Percentiles rank a stretch among this genome's conserved stretches.
Conservation (phyloP, 2,113 vertebrate species). For the Scartelaos histophorus region DNA sequence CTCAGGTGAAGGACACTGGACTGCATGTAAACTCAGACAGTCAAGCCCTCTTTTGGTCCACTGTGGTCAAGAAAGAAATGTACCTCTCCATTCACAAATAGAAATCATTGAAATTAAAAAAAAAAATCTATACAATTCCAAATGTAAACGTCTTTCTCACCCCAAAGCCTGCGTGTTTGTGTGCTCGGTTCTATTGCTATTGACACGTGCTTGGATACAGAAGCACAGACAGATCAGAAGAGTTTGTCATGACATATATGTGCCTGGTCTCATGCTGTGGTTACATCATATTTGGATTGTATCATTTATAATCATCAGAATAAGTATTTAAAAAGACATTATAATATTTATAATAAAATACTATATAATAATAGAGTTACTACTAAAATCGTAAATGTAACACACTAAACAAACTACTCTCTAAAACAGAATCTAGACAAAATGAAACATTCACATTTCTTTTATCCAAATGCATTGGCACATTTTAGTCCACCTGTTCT, state of each 20-base stretch:
- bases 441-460: not conserved
- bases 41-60: not conserved
- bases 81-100: not conserved
- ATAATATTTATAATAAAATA: not conserved
- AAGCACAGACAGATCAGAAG: not conserved
- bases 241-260: not conserved
- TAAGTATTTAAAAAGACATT: not conserved
- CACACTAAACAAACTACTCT: not conserved
- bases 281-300: not conserved
- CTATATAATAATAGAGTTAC: not conserved
- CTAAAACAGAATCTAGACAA: not conserved
- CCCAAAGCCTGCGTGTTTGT: not conserved
- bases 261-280: not conserved
- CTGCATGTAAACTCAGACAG: too few species aligned
- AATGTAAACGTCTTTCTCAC: too few species aligned
- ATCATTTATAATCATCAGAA: not conserved
- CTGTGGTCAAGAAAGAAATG: not conserved
- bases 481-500: not conserved
- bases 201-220: not conserved
- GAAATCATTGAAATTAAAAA: not conserved
- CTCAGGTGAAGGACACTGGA: not conserved
- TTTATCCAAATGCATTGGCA: slow-evolving; percentile 1
- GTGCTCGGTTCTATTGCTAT: slow-evolving; percentile 1
- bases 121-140: not conserved
- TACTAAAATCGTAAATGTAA: not conserved